Base-by-base conservation (phyloP, 2,888 invertebrate species). In the Epirrita christyi region DNA sequence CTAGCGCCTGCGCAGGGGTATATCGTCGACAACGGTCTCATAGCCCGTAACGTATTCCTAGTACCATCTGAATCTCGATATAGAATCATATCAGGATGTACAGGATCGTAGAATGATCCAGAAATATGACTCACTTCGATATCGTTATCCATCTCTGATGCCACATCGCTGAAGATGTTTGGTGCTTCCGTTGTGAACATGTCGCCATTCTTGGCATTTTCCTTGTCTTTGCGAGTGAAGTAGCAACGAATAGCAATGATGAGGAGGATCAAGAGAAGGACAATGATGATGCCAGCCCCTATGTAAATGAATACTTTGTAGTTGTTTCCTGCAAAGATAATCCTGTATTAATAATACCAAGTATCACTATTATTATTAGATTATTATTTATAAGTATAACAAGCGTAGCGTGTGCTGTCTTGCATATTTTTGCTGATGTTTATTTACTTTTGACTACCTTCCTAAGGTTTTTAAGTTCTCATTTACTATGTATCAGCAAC, bases 171-270 rank as follows among this genome's bases (percentile, higher is more conserved):
- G 66, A 91, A 92, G 6, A 92, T 83, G 55, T 91, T 92, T 0
- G 92, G 92, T 3, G 87, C 80, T 66, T 91, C 90, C 1, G 89
- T 87, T 0, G 85, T 80, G 54, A 90, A 92, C 88, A 92, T 89
- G 55, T 91, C 85, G 1, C 86, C 88, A 29, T 85, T 86, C 73
- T 92, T 91, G 0, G 89, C 85, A 38, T 75, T 75, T 7, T 75
- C 75, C 36, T 77, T 69, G 8, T 71, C 70, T 47, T 78, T 77
- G 11, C 76, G 75, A 11, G 70, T 75, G 46, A 79, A 69, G 61
- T 85, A 86, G 64, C 80, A 91, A 2, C 83, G 75, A 0, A 86
- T 63, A 6, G 71, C 79, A 15, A 87, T 64, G 0, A 77, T 58
- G 1, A 77, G 36, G 9, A 75, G 61, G 6, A 76, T 69, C 10